phyloP scores from a whole-genome alignment of 1,140 invertebrate species.

The Tetragonula clypearis region DNA sequence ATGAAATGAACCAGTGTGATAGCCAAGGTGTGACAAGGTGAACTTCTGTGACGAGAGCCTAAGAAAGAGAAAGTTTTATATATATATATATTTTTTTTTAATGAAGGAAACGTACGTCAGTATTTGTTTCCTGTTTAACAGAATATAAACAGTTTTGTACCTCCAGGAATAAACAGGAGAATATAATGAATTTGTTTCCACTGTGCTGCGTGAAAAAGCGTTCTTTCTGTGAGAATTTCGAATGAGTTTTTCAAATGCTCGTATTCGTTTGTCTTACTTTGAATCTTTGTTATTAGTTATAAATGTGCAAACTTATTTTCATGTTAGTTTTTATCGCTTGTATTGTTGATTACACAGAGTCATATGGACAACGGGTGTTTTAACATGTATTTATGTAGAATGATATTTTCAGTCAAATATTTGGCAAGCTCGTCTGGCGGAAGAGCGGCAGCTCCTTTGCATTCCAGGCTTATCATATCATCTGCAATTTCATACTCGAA shows the following conservation, averaged over 20 bases:
- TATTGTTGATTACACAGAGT: not conserved
- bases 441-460: conserved; percentile 35
- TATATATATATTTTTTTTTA: not conserved
- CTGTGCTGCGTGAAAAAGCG: too few species aligned
- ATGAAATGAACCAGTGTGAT: not conserved
- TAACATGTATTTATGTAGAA: conserved; percentile 30
- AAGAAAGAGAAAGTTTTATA: not conserved
- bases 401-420: conserved; percentile 56
- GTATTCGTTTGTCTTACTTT: not conserved
- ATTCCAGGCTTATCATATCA: conserved; percentile 48
- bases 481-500: conserved; percentile 37
- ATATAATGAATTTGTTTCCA: not conserved
- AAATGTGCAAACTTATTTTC: not conserved
- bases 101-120: not conserved
- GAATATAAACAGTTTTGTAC: too few species aligned
- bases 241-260: too few species aligned
- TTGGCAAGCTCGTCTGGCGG: conserved; percentile 55
- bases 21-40: not conserved
- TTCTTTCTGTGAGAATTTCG: too few species aligned
- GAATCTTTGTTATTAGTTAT: not conserved
- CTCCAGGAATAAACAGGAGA: too few species aligned
- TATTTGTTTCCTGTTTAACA: not conserved
- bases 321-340: not conserved
- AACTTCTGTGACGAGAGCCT: not conserved
- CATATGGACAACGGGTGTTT: not conserved